Evolutionary conservation across 2,113 vertebrate genomes (phyloP).

Genomic region (Sprattus sprattus): DNA sequence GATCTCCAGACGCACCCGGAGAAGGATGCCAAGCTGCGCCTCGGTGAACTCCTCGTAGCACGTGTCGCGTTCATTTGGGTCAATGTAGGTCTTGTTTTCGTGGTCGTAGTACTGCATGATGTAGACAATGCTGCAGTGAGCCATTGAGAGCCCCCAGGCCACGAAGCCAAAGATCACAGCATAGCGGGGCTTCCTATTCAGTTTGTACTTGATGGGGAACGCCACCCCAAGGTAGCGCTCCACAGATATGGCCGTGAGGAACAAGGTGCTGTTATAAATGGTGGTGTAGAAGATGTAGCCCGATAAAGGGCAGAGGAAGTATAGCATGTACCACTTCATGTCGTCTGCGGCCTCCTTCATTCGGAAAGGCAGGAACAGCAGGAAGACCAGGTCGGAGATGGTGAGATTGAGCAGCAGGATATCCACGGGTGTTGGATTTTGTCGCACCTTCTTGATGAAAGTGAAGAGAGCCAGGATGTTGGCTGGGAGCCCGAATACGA

Average conservation of each 20-base stretch:
- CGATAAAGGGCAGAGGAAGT: conserved; percentile 64
- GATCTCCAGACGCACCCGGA: conserved; percentile 66
- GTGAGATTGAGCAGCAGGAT: conserved; percentile 72
- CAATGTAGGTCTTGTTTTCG: background rate
- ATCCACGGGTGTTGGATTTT: conserved; percentile 57
- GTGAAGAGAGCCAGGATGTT: conserved; percentile 68
- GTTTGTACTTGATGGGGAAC: conserved; percentile 70
- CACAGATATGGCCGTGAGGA: conserved; percentile 71
- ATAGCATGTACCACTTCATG: conserved; percentile 60
- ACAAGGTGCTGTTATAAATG: conserved; percentile 76
- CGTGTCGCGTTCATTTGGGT: conserved; percentile 24
- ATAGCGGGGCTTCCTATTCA: conserved; percentile 42
- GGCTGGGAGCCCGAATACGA: conserved; percentile 67
- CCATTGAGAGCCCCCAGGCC: conserved; percentile 65
- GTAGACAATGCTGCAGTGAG: conserved; percentile 71
- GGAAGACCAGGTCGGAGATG: conserved; percentile 68
- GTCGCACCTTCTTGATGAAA: conserved; percentile 60
- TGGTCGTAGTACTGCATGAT: conserved; percentile 55
- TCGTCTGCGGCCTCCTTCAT: conserved; percentile 56
- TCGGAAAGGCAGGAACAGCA: conserved; percentile 74
- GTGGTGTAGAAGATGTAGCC: conserved; percentile 73
- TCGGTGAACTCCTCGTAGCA: conserved; percentile 65
- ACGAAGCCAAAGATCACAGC: conserved; percentile 53
- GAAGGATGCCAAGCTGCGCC: conserved; percentile 57
- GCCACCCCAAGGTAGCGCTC: conserved; percentile 76